Evolutionary conservation across 2,888 invertebrate species (phyloP).

Genomic region (Drosophila nr. medialis): DNA sequence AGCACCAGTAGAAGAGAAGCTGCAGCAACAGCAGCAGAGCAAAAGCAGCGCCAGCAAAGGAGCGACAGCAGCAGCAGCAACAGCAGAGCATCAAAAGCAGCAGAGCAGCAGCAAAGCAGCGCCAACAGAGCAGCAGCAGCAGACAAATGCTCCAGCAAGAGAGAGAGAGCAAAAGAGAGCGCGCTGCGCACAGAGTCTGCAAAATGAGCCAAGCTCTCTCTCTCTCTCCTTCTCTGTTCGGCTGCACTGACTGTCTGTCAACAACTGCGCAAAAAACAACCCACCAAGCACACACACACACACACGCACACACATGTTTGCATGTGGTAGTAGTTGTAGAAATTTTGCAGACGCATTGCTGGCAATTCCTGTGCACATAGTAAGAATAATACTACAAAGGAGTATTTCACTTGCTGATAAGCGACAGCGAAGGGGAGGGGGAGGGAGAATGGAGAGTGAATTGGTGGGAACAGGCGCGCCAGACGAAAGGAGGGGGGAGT

Average conservation of each 20-base stretch:
- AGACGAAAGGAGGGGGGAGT: slow-evolving; percentile 22
- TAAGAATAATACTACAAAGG: slow-evolving; percentile 71
- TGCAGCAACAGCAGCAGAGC: background rate
- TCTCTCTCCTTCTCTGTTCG: background rate
- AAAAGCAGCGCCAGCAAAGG: background rate
- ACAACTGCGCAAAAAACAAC: slow-evolving; percentile 57
- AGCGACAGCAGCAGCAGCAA: background rate
- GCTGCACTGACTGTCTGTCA: background rate
- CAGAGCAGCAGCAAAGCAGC: background rate
- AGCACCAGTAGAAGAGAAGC: background rate
- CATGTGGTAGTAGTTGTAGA: slow-evolving; percentile 42
- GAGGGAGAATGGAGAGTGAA: background rate
- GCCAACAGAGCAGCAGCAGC: background rate
- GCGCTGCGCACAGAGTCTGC: slow-evolving; percentile 47
- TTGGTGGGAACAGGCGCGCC: slow-evolving; percentile 36
- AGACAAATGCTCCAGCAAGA: slow-evolving; percentile 2
- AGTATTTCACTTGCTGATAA: slow-evolving; percentile 73
- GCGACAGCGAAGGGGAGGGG: slow-evolving; percentile 38
- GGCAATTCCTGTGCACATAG: slow-evolving; percentile 71
- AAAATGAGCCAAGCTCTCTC: slow-evolving; percentile 21
- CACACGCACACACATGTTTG: slow-evolving; percentile 1
- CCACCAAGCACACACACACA: slow-evolving; percentile 35
- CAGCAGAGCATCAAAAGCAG: background rate
- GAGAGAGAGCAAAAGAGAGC: slow-evolving; percentile 19
- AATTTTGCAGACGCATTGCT: slow-evolving; percentile 64